These are phyloP conservation scores for Mionectes olivaceus DNA, from an alignment of 2,797 vertebrate genomes.

Conservation along the genomic window DNA sequence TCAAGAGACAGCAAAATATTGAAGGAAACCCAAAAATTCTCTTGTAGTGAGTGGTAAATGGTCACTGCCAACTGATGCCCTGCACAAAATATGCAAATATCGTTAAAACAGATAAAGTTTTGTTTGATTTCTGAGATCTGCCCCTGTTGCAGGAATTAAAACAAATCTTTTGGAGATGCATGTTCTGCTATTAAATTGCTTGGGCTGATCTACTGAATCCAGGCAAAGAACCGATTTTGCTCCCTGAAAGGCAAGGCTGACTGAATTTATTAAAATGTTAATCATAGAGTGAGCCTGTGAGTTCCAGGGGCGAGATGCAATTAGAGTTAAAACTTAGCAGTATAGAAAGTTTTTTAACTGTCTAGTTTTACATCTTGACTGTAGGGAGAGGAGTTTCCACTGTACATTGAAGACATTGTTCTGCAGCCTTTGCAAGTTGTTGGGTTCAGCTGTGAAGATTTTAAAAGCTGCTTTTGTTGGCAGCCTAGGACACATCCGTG, in stretches of 20 bases:
- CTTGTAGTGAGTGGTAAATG: background rate
- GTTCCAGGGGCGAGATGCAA: constrained; percentile 40
- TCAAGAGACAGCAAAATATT: background rate
- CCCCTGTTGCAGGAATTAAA: background rate
- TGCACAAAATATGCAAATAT: background rate
- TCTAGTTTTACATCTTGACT: constrained; percentile 61
- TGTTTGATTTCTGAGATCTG: background rate
- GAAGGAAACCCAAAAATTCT: background rate
- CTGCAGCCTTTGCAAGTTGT: constrained; percentile 67
- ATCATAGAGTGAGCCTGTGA: constrained; percentile 10
- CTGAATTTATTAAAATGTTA: constrained; percentile 55
- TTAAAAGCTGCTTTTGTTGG: constrained; percentile 81
- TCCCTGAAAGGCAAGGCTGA: constrained; percentile 36
- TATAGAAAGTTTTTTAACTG: constrained; percentile 53
- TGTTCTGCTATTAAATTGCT: background rate
- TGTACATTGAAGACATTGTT: constrained; percentile 69
- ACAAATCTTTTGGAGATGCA: background rate
- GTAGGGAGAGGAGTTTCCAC: constrained; percentile 49
- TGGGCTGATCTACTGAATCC: constrained; percentile 28
- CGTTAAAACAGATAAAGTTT: background rate
- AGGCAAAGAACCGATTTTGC: background rate
- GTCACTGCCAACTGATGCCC: background rate
- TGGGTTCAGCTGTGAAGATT: constrained; percentile 75
- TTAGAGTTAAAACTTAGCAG: constrained; percentile 59
- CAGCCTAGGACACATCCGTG: constrained; percentile 74